These are phyloP conservation scores for Pachymerium ferrugineum DNA, from an alignment of 2,888 invertebrate species.

Conservation along the genomic window DNA sequence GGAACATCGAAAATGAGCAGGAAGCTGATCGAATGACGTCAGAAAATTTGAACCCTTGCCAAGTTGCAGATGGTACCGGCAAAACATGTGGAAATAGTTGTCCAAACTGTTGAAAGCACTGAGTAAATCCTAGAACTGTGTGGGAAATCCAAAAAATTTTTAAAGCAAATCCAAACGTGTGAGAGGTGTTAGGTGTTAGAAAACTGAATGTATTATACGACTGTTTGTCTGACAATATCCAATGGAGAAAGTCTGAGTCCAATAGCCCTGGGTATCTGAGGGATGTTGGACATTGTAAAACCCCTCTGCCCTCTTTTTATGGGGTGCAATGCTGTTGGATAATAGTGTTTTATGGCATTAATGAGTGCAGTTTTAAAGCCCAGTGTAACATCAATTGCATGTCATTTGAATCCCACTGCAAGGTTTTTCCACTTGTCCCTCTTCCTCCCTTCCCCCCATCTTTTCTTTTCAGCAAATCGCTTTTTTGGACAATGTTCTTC, in stretches of 20 bases:
- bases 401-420: conserved; percentile 18
- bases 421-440: background rate
- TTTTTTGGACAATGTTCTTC: conserved; percentile 25
- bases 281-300: conserved; percentile 15
- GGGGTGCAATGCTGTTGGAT: conserved; percentile 14
- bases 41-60: conserved; percentile 17
- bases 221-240: conserved; percentile 22
- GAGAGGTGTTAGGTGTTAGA: conserved; percentile 1
- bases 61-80: background rate
- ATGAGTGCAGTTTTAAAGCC: background rate
- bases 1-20: background rate
- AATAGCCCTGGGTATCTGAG: background rate
- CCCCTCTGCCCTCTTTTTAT: conserved; percentile 24
- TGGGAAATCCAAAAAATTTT: background rate
- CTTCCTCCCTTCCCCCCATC: background rate
- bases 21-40: conserved; percentile 20
- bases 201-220: too few species aligned
- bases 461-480: conserved; percentile 1
- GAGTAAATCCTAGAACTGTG: background rate
- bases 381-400: background rate
- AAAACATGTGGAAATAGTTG: background rate
- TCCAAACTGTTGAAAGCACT: background rate
- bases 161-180: background rate
- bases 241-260: conserved; percentile 6
- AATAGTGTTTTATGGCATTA: conserved; percentile 27